Evolutionary conservation across 37 sponge, comb jelly and placozoan genomes (phyloP), one percentile per base, ranked within the genome.

Genomic region (Axinella damicornis): DNA sequence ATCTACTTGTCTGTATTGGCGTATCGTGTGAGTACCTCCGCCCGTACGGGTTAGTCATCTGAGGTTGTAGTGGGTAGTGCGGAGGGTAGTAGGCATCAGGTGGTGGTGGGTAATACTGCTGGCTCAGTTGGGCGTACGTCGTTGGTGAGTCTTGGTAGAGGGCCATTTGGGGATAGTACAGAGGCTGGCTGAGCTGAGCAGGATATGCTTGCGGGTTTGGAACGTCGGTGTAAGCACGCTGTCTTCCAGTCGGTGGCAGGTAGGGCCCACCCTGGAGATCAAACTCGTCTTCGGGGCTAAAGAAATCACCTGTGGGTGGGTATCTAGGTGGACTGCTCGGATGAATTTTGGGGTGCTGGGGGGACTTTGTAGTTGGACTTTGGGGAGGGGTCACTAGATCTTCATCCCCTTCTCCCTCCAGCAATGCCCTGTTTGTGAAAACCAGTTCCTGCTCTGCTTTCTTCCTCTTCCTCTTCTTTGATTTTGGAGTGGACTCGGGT

Each of bases 181-280:
- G 36, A 18, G 85, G 77, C 52, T 85, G 85, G 33, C 85, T 85
- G 55, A 77, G 70, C 57, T 77, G 85, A 18, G 78, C 52, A n/a
- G n/a, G n/a, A 57, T 40, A 40, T 19, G 30, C 38, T 46, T 46
- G 46, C 9, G 46, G 46, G 25, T 32, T 32, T 40, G 53, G 24
- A 1, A 46, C 38, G 1, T 78, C 78, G n/a, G 36, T 34, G 32
- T 22, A 28, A 14, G 12, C 52, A 40, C 24, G 39, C 39, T 24
- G 38, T 20, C 19, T 54, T 27, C 6, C 18, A 25, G 21, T 58
- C 18, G 35, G 72, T 20, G 25, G 68, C 14, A 41, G 30, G 16
- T 65, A 53, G 9, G 46, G 41, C 37, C 17, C 22, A 19, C 60
- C 22, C 22, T 33, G 52, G 31, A 31, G 33, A 33, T 72, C 76